Evolutionary conservation across 92 coral and sea anemone species (phyloP), one percentile per base, ranked within the genome.

Genomic region (Plumapathes pennacea): DNA sequence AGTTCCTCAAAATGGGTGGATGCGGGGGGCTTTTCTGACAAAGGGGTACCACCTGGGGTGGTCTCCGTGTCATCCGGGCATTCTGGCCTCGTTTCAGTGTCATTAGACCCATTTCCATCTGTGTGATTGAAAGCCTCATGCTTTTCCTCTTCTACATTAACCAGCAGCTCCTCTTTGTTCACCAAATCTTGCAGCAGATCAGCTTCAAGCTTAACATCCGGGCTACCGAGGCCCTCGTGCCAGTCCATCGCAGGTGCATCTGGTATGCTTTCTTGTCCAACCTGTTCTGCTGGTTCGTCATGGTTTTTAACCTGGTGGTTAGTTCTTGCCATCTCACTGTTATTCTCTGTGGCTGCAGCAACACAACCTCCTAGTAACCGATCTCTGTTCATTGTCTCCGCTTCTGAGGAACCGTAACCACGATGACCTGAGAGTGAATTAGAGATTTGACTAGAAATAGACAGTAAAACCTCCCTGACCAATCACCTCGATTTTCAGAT

Each of bases 381-480:
- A 37, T 60, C 71, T 23, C 51, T 25, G 39, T 54, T 76, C 9
- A 77, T 71, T 30, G 37, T 69, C 50, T 67, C 87, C 30, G 71
- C 78, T 34, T 73, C 76, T 21, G 43, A 52, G 4, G 98, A 92
- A 14, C 98, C 98, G 58, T 92, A 92, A 24, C 98, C 98, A 37
- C 94, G 88, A 65, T 92, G 98, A 39, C 98, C 98, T 92, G 51
- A 50, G 21, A 32, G 32, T 36, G 41, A 27, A 27, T 25, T 5
- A 52, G 39, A 2, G 59, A 52, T 5, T 9, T 3, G 17, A 12
- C 17, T 42, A 20, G 22, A 42, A 4, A 9, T 36, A 36, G 3
- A 42, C n/a, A n/a, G n/a, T n/a, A n/a, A n/a, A n/a, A n/a, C n/a
- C n/a, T n/a, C n/a, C n/a, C n/a, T n/a, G n/a, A n/a, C n/a, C n/a